Base-by-base conservation (phyloP, 2,797 vertebrate genomes). In the Thalassophryne amazonica region DNA sequence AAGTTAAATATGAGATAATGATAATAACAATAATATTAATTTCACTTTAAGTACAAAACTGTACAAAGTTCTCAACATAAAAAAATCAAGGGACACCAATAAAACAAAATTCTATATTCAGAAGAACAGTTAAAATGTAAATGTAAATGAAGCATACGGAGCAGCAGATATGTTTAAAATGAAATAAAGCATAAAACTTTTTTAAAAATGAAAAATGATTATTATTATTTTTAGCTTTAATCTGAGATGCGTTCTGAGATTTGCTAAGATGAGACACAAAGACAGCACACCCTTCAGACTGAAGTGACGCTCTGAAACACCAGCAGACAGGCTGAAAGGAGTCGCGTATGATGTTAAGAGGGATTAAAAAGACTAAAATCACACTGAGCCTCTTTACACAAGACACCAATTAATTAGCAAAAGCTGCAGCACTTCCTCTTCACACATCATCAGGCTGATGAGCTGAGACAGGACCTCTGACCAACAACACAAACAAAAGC, bases 401-500 rank as follows among this genome's bases (percentile, higher is more conserved):
- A 51, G 14, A 4, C 29, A 18, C 7, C 2, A 9, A 4, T 56
- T 45, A 39, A 67, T 65, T 63, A 59, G 60, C 43, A 60, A 64
- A 65, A 42, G 22, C 47, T 31, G 35, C 57, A 12, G 31, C 39
- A 41, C 29, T 53, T 68, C 37, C 60, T 50, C 29, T 36, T 79
- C 61, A 62, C 46, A 69, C 57, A 57, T 67, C 59, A 49, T 39
- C 48, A 35, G 51, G 8, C 48, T 56, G 42, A 66, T 59, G 56
- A 59, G 40, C 48, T 18, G 19, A 60, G 21, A 28, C 47, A 33
- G 30, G 29, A 27, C 3, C 24, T 31, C 34, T 2, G 7, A 41
- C 22, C 47, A 64, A 47, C 23, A 23, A 49, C 31, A 40, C 19
- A 60, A 50, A 51, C 35, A 39, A 30, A 35, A 56, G 22, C 30